Evolutionary conservation across 2,113 vertebrate genomes (phyloP).

Genomic region (Oreocharis arfaki): DNA sequence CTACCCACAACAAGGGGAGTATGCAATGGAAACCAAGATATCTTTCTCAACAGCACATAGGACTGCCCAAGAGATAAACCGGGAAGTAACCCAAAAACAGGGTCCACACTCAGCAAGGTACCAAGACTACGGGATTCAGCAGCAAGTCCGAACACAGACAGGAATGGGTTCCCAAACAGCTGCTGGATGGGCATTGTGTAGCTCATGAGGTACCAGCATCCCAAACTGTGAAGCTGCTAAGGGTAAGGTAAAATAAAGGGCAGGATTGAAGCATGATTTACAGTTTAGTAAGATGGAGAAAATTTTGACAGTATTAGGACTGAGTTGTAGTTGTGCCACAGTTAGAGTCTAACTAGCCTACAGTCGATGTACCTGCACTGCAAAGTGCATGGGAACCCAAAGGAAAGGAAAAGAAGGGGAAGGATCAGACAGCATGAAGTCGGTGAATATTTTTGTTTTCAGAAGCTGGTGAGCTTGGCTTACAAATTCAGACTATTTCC

Average conservation of each 20-base stretch:
- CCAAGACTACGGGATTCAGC: not conserved
- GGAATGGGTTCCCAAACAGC: not conserved
- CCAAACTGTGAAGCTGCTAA: not conserved
- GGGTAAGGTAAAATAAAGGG: not conserved
- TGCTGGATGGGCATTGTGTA: not conserved
- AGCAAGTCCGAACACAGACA: not conserved
- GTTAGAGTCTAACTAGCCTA: not conserved
- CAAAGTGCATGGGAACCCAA: not conserved
- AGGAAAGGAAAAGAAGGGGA: not conserved
- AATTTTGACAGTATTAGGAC: not conserved
- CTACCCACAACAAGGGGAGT: not conserved
- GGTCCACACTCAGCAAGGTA: not conserved
- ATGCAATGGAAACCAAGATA: not conserved
- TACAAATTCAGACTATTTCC: not conserved
- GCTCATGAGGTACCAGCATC: not conserved
- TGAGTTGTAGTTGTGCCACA: not conserved
- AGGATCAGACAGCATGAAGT: not conserved
- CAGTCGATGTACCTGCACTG: not conserved
- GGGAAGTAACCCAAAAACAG: not conserved
- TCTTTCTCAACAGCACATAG: not conserved
- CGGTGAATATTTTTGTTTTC: not conserved
- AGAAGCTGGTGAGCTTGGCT: not conserved
- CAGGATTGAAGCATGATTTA: not conserved
- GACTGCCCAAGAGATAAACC: not conserved
- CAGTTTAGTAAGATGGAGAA: not conserved